A percentile compares a stretch with the other conserved stretches of the same genome.
phyloP scores from a whole-genome alignment of 2,113 vertebrate species.

The Lanius collurio region DNA sequence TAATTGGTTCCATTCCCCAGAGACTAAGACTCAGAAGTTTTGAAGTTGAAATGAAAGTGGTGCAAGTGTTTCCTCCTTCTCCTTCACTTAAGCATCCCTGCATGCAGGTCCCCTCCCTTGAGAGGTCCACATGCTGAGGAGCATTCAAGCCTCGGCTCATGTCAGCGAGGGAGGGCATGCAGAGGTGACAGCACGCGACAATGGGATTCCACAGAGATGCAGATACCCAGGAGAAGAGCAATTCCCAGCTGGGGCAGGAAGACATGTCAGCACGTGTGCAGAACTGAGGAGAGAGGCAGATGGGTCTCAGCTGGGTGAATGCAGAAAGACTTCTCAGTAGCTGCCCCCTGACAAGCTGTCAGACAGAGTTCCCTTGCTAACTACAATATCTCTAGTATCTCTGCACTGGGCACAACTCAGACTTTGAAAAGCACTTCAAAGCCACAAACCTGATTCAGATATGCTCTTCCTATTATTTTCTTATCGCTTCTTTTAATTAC shows the following conservation, averaged over 20 bases:
- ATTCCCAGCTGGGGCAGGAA: background rate
- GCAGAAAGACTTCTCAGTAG: background rate
- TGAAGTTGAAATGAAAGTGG: background rate
- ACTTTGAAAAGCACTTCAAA: background rate
- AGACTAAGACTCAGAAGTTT: background rate
- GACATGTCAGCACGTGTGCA: background rate
- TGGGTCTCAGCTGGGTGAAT: background rate
- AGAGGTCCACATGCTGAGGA: background rate
- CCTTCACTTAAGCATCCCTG: background rate
- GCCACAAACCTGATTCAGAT: background rate
- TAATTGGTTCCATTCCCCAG: slow-evolving; percentile 23
- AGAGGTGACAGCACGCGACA: background rate
- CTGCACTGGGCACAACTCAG: background rate
- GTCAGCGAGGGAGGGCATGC: background rate
- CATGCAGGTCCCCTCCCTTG: background rate
- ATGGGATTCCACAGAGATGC: background rate
- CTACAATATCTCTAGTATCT: background rate
- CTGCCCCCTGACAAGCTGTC: background rate
- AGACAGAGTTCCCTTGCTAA: background rate
- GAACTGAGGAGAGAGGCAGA: background rate
- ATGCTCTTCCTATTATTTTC: background rate
- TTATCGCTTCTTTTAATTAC: background rate
- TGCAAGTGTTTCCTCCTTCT: background rate
- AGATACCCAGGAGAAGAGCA: background rate
- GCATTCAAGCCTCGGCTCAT: background rate